phyloP scores from a whole-genome alignment of 2,888 invertebrate species.

The Leptopilina drosophilae region DNA sequence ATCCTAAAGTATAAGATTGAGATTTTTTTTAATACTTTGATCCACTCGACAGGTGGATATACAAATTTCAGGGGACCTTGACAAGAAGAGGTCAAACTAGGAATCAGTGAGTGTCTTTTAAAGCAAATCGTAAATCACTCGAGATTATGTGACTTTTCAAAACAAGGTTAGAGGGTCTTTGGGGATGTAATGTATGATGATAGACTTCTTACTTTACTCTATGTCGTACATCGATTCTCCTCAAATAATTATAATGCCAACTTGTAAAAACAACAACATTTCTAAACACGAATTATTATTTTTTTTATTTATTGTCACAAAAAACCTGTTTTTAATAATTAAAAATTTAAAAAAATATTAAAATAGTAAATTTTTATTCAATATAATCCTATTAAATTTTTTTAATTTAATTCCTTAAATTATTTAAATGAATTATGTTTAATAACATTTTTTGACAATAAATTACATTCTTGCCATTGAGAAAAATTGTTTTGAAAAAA shows the following conservation, averaged over 20 bases:
- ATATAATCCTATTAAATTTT: no score
- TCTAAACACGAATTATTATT: no score
- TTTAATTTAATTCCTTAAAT: no score
- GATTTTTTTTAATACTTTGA: slow-evolving; percentile 54
- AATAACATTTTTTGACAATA: no score
- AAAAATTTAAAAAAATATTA: no score
- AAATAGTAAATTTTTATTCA: no score
- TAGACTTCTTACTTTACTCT: slow-evolving; percentile 58
- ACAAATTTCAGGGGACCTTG: slow-evolving; percentile 61
- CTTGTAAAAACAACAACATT: no score
- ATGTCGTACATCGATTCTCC: slow-evolving; percentile 49
- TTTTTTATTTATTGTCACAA: no score
- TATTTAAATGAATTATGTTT: no score
- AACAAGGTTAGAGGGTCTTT: slow-evolving; percentile 65
- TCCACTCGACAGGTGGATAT: slow-evolving; percentile 64
- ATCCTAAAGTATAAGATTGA: not conserved
- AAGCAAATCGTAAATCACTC: slow-evolving; percentile 66
- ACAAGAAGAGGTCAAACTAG: slow-evolving; percentile 60
- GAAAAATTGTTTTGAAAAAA: no score
- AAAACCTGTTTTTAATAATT: no score
- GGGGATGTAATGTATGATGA: slow-evolving; percentile 62
- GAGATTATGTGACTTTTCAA: slow-evolving; percentile 72
- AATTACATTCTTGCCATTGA: no score
- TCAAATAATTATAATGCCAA: slow-evolving; percentile 39
- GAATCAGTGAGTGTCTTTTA: slow-evolving; percentile 59